phyloP scores from a whole-genome alignment of 2,888 invertebrate species.

The Phragmatobia fuliginosa region DNA sequence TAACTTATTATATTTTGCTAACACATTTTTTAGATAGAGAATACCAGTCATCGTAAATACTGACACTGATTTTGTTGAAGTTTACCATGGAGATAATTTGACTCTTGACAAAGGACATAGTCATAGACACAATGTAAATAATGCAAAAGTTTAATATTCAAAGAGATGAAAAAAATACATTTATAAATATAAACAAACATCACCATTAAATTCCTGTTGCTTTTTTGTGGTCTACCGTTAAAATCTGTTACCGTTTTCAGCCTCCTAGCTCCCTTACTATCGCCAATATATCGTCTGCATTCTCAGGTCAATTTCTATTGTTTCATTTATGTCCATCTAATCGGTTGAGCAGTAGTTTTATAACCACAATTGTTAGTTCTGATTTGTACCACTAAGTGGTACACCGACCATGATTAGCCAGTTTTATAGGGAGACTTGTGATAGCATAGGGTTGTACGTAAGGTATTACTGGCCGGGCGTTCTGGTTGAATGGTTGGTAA shows the following conservation, averaged over 20 bases:
- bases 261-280: conserved; percentile 19
- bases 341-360: conserved; percentile 22
- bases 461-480: background rate
- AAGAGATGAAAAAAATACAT: too few relatives aligned
- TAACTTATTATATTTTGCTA: too few relatives aligned
- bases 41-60: too few relatives aligned
- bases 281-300: conserved; percentile 11
- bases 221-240: background rate
- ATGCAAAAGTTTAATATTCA: too few relatives aligned
- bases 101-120: too few relatives aligned
- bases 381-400: conserved; percentile 11
- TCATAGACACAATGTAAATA: too few relatives aligned
- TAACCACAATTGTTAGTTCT: conserved; percentile 5
- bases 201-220: too few relatives aligned
- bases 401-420: background rate
- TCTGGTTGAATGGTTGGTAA: too few relatives aligned
- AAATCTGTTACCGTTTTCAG: background rate
- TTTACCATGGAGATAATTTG: too few relatives aligned
- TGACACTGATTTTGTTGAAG: too few relatives aligned
- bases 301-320: conserved; percentile 32
- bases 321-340: conserved; percentile 37
- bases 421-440: background rate
- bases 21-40: too few relatives aligned
- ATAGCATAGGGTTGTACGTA: background rate
- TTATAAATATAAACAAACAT: too few relatives aligned